Percentiles rank a stretch among this genome's conserved stretches.
Conservation (phyloP, 1,140 invertebrate species). For the Tachypleus tridentatus region DNA sequence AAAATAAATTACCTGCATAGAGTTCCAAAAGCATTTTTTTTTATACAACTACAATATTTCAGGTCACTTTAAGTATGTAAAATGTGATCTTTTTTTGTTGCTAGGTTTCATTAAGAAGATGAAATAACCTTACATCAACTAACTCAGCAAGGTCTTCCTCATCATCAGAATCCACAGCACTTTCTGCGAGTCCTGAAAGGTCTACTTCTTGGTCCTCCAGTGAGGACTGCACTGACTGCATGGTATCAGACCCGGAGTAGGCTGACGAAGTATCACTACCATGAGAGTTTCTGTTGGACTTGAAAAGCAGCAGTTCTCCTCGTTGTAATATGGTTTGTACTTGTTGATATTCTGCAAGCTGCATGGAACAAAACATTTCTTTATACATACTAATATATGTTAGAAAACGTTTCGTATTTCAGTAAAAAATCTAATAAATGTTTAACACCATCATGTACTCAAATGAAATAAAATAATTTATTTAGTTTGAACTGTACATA, state of each 20-base stretch:
- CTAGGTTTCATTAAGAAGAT: background rate
- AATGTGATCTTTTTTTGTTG: background rate
- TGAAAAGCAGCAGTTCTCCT: constrained; percentile 48
- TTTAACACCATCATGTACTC: too few species aligned
- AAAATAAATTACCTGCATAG: too few species aligned
- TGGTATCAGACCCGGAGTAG: constrained; percentile 89
- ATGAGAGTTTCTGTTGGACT: constrained; percentile 73
- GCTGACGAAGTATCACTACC: constrained; percentile 89
- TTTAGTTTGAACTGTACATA: too few species aligned
- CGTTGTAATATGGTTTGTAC: constrained; percentile 21
- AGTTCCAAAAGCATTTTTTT: too few species aligned
- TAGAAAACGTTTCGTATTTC: too few species aligned
- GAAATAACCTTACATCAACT: constrained; percentile 48
- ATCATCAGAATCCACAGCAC: constrained; percentile 87
- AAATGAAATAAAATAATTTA: too few species aligned
- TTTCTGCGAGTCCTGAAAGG: constrained; percentile 80
- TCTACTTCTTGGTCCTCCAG: constrained; percentile 65
- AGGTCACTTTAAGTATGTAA: too few species aligned
- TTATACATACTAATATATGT: too few species aligned
- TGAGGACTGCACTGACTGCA: constrained; percentile 68
- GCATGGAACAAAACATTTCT: too few species aligned
- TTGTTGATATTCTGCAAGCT: too few species aligned
- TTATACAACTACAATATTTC: too few species aligned
- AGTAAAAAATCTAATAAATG: too few species aligned
- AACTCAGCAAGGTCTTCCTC: constrained; percentile 74